Evolutionary conservation across 2,797 vertebrate species (phyloP).

Genomic region (Dermochelys coriacea): DNA sequence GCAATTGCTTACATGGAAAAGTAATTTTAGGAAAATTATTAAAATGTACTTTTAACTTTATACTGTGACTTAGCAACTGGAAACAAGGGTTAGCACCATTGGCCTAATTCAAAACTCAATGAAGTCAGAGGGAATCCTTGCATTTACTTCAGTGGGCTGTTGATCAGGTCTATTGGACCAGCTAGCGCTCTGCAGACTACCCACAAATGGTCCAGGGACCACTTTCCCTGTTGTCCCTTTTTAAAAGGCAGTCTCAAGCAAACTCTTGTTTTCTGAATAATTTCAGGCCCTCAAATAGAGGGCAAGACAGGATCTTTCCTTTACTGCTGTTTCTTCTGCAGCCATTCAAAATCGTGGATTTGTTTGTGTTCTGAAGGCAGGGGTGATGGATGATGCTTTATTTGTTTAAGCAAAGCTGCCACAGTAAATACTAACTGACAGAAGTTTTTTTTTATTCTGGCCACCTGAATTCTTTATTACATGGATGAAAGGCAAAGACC

Average conservation of each 20-base stretch:
- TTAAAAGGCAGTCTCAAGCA: background rate
- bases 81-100: background rate
- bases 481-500: background rate
- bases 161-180: background rate
- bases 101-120: background rate
- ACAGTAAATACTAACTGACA: background rate
- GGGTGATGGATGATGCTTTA: background rate
- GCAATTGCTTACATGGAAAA: background rate
- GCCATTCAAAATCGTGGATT: background rate
- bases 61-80: background rate
- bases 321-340: background rate
- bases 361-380: background rate
- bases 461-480: background rate
- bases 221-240: background rate
- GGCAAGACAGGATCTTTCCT: rapidly evolving
- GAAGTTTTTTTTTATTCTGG: background rate
- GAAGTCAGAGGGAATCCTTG: background rate
- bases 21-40: background rate
- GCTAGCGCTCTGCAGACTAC: background rate
- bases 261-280: background rate
- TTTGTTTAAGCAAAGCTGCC: background rate
- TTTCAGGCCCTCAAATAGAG: background rate
- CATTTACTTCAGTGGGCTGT: background rate
- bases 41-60: background rate
- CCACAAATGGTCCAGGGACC: background rate